Evolutionary conservation across 2,113 vertebrate species (phyloP).

Genomic region (Sakesphorus luctuosus): DNA sequence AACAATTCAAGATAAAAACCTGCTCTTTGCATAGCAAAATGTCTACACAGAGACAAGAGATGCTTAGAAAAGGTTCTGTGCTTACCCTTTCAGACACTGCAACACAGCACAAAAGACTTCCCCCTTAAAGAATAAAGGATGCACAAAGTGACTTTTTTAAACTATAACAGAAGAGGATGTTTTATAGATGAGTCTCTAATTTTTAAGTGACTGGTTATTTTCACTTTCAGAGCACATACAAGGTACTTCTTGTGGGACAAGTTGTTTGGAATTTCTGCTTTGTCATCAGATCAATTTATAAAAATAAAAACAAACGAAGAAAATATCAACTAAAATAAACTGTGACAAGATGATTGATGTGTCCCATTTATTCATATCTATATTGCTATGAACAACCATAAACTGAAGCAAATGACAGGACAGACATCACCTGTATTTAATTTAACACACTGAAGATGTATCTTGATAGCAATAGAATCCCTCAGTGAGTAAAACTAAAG

Average conservation of each 20-base stretch:
- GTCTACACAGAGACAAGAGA: background rate
- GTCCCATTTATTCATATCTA: background rate
- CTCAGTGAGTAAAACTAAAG: background rate
- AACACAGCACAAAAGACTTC: background rate
- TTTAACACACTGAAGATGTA: background rate
- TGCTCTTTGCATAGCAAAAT: background rate
- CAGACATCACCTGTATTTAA: background rate
- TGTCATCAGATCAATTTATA: background rate
- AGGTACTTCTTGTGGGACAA: background rate
- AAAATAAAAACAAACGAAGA: background rate
- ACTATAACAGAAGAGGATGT: background rate
- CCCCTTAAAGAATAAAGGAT: background rate
- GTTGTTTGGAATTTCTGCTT: background rate
- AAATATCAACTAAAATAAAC: background rate
- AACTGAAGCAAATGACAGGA: background rate
- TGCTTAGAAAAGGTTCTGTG: rapidly evolving
- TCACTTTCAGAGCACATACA: background rate
- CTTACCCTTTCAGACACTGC: background rate
- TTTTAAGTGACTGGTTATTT: background rate
- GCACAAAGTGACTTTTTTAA: background rate
- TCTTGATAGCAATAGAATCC: background rate
- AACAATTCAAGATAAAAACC: background rate
- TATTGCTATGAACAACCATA: background rate
- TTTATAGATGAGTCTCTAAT: background rate
- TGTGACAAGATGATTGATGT: background rate